Percentiles rank a stretch among this genome's conserved stretches.
Conservation (phyloP, 2,113 vertebrate species). For the Sinocyclocheilus grahami region DNA sequence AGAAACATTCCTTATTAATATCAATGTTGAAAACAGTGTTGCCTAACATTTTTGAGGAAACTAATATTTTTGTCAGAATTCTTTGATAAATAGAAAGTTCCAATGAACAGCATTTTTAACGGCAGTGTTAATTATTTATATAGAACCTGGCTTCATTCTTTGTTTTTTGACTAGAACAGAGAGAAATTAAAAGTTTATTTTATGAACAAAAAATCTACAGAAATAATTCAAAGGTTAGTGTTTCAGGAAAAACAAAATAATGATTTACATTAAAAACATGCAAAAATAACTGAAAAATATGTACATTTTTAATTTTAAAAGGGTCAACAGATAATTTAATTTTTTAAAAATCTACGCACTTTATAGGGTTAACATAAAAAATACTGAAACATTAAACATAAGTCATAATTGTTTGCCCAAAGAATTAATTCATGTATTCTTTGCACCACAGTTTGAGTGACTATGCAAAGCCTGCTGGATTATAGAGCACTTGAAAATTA, state of each 20-base stretch:
- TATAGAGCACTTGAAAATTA: slow-evolving; percentile 12
- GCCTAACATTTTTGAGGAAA: not conserved
- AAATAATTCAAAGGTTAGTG: not conserved
- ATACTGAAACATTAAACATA: not conserved
- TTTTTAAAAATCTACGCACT: no score
- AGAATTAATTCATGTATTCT: not conserved
- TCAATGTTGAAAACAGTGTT: not conserved
- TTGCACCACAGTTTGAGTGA: not conserved
- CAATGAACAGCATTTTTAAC: not conserved
- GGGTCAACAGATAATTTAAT: not conserved
- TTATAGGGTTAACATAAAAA: not conserved
- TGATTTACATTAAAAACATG: not conserved
- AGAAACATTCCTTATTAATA: not conserved
- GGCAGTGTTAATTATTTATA: not conserved
- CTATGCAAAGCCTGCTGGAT: slow-evolving; percentile 3
- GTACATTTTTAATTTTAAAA: not conserved
- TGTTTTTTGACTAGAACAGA: not conserved
- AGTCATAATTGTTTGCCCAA: not conserved
- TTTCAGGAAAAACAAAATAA: not conserved
- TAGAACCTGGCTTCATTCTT: not conserved
- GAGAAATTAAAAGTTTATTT: not conserved
- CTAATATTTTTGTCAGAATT: not conserved
- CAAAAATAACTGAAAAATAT: not conserved
- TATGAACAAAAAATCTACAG: not conserved
- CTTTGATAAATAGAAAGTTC: not conserved